phyloP scores from a whole-genome alignment of 64 coral and sea anemone genomes.

The Stichodactyla mertensii region DNA sequence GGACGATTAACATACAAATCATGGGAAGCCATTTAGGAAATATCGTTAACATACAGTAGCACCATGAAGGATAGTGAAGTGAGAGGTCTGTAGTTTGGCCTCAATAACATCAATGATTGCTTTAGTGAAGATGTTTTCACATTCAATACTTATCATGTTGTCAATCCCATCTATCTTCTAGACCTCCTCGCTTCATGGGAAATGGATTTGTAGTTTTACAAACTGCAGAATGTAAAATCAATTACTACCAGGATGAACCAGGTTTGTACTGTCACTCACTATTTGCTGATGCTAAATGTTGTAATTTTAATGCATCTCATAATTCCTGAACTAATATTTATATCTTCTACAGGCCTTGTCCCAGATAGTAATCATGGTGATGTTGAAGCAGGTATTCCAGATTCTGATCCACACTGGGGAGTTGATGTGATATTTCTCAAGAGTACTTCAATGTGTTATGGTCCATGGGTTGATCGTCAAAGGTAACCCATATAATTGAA shows the following conservation, averaged over 20 bases:
- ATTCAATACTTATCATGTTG: background rate
- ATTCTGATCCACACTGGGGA: conserved; percentile 81
- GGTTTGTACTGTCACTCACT: conserved; percentile 17
- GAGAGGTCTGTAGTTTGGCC: too few relatives aligned
- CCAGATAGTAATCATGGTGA: conserved; percentile 25
- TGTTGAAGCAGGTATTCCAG: conserved; percentile 46
- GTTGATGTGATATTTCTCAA: conserved; percentile 89
- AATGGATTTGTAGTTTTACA: conserved; percentile 95
- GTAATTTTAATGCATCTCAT: too few relatives aligned
- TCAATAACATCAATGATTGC: too few relatives aligned
- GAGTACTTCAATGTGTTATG: conserved; percentile 84
- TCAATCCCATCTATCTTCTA: conserved; percentile 19
- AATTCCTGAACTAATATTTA: background rate
- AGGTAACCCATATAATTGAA: conserved; percentile 34
- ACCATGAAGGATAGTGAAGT: too few relatives aligned
- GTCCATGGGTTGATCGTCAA: conserved; percentile 96
- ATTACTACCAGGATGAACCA: conserved; percentile 98
- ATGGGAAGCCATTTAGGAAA: too few relatives aligned
- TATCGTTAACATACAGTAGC: too few relatives aligned
- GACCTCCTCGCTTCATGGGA: conserved; percentile 96
- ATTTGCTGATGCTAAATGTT: too few relatives aligned
- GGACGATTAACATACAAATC: too few relatives aligned
- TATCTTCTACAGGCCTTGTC: background rate
- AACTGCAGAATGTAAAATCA: conserved; percentile 78
- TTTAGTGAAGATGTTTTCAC: too few relatives aligned